Percentiles rank a stretch among this genome's conserved stretches.
Evolutionary conservation across 2,888 invertebrate genomes (phyloP).

Genomic region (Prosopocoilus inquinatus): DNA sequence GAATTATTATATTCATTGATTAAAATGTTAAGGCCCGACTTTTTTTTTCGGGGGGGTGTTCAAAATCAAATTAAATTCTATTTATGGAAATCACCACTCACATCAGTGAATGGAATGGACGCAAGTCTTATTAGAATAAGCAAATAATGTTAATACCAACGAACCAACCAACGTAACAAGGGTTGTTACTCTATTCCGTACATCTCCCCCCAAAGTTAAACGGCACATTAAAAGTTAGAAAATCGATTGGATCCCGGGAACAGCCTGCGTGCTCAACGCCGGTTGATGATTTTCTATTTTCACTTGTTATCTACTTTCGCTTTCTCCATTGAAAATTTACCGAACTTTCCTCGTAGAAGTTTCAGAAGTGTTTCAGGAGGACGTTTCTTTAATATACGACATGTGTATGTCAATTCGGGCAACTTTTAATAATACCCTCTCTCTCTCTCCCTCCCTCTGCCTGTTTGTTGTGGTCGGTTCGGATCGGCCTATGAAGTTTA

Average conservation of each 20-base stretch:
- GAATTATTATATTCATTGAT: constrained; percentile 9
- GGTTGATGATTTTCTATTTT: constrained; percentile 32
- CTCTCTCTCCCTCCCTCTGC: too few species aligned
- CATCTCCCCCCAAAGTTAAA: neutral
- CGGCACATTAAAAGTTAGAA: constrained; percentile 1
- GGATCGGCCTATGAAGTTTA: too few species aligned
- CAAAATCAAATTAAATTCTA: too few species aligned
- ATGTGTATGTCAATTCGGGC: neutral
- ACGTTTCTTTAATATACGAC: constrained; percentile 1
- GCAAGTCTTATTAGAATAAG: too few species aligned
- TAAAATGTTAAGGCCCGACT: neutral
- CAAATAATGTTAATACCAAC: too few species aligned
- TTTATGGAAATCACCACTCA: too few species aligned
- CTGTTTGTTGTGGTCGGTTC: too few species aligned
- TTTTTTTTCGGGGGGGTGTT: neutral
- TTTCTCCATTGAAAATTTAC: constrained; percentile 8
- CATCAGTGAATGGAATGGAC: too few species aligned
- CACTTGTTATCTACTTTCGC: constrained; percentile 34
- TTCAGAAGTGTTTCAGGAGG: constrained; percentile 13
- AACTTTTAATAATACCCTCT: neutral
- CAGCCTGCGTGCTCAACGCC: constrained; percentile 29
- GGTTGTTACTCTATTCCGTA: too few species aligned
- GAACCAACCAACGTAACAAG: too few species aligned
- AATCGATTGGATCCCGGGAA: constrained; percentile 2
- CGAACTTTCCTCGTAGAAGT: constrained; percentile 21